phyloP scores from a whole-genome alignment of 2,888 invertebrate genomes.

The Cepaea hortensis region DNA sequence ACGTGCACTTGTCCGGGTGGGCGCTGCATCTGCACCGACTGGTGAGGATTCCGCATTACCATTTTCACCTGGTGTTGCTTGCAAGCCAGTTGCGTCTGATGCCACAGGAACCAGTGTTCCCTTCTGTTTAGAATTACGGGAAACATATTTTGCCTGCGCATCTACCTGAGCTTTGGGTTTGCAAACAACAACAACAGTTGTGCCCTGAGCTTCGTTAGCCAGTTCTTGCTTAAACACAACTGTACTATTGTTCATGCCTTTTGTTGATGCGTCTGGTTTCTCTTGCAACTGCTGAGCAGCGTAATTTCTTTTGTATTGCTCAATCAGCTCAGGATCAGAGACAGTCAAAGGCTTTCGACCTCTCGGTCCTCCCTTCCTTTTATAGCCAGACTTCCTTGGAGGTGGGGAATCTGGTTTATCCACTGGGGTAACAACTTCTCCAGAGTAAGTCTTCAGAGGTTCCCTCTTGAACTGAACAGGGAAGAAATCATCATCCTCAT shows the following conservation, averaged over 20 bases:
- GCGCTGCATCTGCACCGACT: background rate
- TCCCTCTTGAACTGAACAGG: slow-evolving; percentile 52
- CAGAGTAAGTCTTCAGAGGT: slow-evolving; percentile 54
- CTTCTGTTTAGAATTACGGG: slow-evolving; percentile 52
- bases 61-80: slow-evolving; percentile 35
- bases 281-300: slow-evolving; percentile 52
- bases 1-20: slow-evolving; percentile 32
- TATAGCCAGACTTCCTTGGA: slow-evolving; percentile 43
- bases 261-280: slow-evolving; percentile 46
- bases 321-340: slow-evolving; percentile 53
- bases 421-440: slow-evolving; percentile 53
- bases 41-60: slow-evolving; percentile 22
- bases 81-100: slow-evolving; percentile 24
- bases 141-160: slow-evolving; percentile 62
- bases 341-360: slow-evolving; percentile 53
- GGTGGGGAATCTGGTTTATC: slow-evolving; percentile 50
- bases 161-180: slow-evolving; percentile 64
- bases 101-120: slow-evolving; percentile 50
- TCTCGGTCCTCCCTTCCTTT: slow-evolving; percentile 47
- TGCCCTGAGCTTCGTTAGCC: slow-evolving; percentile 65
- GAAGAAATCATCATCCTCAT: slow-evolving; percentile 52
- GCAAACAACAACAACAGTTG: slow-evolving; percentile 69
- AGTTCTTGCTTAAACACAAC: slow-evolving; percentile 56
- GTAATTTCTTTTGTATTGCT: slow-evolving; percentile 55
- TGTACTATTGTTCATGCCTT: slow-evolving; percentile 53